Conservation (phyloP, 2,797 vertebrate species). For the Sebastes paucispinis region DNA sequence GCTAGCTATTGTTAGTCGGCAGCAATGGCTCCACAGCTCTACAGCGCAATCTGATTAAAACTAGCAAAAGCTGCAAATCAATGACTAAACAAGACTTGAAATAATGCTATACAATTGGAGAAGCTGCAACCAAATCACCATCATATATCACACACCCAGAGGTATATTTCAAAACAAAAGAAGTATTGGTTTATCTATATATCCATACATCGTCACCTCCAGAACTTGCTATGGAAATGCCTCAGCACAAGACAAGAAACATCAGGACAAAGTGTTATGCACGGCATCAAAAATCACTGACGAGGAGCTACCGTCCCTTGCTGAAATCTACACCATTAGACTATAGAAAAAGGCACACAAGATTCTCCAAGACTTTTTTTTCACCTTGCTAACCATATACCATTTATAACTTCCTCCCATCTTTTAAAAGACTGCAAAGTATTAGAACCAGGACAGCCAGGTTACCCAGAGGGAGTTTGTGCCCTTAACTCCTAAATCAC, state of each 20-base stretch:
- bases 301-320: not conserved
- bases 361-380: not conserved
- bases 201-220: not conserved
- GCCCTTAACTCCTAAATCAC: not conserved
- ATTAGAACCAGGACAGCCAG: not conserved
- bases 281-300: not conserved
- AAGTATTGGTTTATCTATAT: not conserved
- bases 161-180: not conserved
- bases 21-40: not conserved
- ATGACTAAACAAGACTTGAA: not conserved
- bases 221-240: fast-evolving
- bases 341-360: not conserved
- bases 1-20: not conserved
- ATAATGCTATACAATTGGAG: not conserved
- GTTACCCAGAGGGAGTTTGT: not conserved
- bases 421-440: not conserved
- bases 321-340: not conserved
- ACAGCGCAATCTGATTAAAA: not conserved
- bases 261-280: not conserved
- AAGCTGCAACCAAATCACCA: not conserved
- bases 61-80: not conserved
- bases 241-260: not conserved
- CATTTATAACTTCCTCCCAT: not conserved
- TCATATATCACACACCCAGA: not conserved
- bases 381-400: not conserved